Conservation (phyloP, 2,113 vertebrate species). For the Apaloderma vittatum region DNA sequence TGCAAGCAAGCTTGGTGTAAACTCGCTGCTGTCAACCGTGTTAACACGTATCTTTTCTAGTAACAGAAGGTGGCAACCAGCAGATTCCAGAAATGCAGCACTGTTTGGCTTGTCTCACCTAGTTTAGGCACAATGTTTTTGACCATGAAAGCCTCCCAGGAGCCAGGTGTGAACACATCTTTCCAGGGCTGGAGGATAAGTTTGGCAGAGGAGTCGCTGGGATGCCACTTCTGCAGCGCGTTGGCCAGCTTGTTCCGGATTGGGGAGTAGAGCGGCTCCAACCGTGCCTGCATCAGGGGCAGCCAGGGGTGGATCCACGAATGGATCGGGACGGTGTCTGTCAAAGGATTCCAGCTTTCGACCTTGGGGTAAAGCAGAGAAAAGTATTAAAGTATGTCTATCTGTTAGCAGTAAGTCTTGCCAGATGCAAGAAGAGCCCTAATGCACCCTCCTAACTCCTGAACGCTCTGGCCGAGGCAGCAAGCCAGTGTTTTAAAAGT, state of each 20-base stretch:
- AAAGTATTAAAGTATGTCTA: background rate
- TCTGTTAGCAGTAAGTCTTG: background rate
- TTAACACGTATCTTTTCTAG: accelerated
- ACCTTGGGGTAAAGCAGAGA: constrained; percentile 77
- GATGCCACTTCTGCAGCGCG: constrained; percentile 96
- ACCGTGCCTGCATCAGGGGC: constrained; percentile 89
- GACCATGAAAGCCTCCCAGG: constrained; percentile 98
- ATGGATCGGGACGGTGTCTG: constrained; percentile 97
- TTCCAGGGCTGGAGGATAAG: constrained; percentile 98
- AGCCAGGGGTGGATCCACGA: constrained; percentile 99
- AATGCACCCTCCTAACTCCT: accelerated
- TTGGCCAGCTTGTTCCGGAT: constrained; percentile 94
- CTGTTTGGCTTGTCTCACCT: constrained; percentile 70
- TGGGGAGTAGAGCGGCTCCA: constrained; percentile 94
- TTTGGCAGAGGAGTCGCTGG: constrained; percentile 93
- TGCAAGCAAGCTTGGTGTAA: background rate
- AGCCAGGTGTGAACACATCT: constrained; percentile 94
- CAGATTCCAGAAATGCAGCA: background rate
- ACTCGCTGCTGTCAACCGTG: background rate
- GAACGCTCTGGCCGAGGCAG: accelerated
- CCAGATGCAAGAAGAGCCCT: background rate
- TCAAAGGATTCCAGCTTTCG: constrained; percentile 96
- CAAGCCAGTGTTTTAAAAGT: accelerated
- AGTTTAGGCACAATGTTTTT: constrained; percentile 98
- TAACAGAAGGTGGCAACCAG: background rate